Evolutionary conservation across 2,888 invertebrate genomes (phyloP).

Genomic region (Drosophila histrio): DNA sequence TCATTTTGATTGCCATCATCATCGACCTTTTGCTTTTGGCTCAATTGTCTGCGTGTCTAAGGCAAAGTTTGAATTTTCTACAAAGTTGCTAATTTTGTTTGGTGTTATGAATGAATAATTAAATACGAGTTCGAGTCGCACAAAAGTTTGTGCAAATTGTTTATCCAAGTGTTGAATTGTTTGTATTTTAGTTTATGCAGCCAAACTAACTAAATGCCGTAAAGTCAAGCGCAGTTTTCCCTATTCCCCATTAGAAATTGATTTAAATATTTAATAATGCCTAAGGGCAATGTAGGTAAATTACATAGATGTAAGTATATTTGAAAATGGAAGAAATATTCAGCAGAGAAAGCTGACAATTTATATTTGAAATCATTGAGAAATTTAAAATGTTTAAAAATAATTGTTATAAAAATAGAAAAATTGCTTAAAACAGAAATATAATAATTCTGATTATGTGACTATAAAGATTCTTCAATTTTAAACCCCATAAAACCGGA

Average conservation of each 20-base stretch:
- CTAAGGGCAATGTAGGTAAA: no score
- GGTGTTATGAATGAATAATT: conserved; percentile 53
- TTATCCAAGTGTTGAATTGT: conserved; percentile 27
- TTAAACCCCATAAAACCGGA: no score
- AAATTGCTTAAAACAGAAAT: no score
- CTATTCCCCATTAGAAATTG: neutral
- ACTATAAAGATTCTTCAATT: no score
- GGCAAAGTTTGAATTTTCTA: conserved; percentile 7
- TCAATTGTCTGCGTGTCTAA: neutral
- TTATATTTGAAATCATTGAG: no score
- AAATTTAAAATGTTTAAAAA: no score
- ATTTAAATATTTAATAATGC: neutral
- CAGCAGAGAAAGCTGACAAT: no score
- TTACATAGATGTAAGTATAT: no score
- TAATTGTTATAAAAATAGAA: no score
- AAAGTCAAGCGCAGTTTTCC: conserved; percentile 3
- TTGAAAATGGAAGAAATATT: no score
- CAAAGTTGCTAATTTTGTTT: conserved; percentile 46
- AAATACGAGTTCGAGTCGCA: conserved; percentile 29
- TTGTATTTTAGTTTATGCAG: conserved; percentile 22
- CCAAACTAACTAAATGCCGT: conserved; percentile 4
- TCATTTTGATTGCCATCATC: conserved; percentile 7
- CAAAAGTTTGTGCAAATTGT: conserved; percentile 37
- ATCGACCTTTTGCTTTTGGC: conserved; percentile 8
- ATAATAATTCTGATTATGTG: no score